Evolutionary conservation across 2,797 vertebrate genomes (phyloP).

Genomic region (Liasis olivaceus): DNA sequence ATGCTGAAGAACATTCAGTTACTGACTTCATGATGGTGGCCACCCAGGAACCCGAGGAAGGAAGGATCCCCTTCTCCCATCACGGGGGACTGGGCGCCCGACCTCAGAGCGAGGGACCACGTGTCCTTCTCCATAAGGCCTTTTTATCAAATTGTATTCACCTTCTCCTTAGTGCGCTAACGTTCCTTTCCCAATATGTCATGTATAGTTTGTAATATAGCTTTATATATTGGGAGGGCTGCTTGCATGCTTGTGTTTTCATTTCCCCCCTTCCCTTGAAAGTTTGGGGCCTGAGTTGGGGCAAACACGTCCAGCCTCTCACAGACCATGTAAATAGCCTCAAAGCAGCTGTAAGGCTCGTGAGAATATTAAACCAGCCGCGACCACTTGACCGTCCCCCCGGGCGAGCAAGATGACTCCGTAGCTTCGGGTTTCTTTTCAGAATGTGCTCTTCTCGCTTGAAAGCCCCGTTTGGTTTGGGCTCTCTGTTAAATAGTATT

Average conservation of each 20-base stretch:
- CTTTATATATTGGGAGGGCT: constrained; percentile 49
- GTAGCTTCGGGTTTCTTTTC: not conserved
- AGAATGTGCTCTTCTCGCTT: not conserved
- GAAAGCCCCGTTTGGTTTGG: not conserved
- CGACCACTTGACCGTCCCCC: not conserved
- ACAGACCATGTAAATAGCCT: not conserved
- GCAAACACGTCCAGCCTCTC: not conserved
- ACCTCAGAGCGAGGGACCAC: not conserved
- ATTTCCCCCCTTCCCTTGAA: not conserved
- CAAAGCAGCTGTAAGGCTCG: not conserved
- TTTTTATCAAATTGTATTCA: constrained; percentile 54
- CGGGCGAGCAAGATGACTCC: not conserved
- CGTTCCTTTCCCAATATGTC: constrained; percentile 29
- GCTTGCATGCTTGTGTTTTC: constrained; percentile 20
- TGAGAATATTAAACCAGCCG: not conserved
- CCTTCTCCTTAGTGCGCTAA: constrained; percentile 34
- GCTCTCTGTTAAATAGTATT: not conserved
- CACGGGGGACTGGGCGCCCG: not conserved
- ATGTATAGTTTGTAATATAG: constrained; percentile 30
- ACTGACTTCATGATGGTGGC: constrained; percentile 86
- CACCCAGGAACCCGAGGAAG: constrained; percentile 31
- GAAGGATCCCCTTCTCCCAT: constrained; percentile 24
- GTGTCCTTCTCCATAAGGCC: constrained; percentile 51
- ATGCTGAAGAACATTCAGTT: constrained; percentile 97
- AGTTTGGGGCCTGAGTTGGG: not conserved